phyloP scores from a whole-genome alignment of 2,113 vertebrate genomes.

The Coracopsis vasa region DNA sequence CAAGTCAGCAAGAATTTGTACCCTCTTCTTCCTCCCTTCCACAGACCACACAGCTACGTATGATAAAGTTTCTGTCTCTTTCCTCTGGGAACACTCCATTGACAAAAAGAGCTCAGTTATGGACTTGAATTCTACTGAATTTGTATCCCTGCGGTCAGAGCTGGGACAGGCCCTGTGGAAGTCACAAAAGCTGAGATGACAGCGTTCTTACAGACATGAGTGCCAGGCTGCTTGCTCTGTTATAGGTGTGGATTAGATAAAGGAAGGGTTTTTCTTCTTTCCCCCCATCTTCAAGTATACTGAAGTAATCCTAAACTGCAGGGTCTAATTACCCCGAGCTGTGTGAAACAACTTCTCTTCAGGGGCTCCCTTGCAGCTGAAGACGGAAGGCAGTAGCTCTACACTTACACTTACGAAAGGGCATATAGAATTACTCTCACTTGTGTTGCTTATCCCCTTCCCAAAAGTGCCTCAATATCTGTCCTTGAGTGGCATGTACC shows the following conservation, averaged over 20 bases:
- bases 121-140: background rate
- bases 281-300: background rate
- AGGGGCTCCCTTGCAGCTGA: background rate
- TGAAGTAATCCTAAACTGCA: background rate
- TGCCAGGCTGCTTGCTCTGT: background rate
- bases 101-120: background rate
- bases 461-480: slow-evolving; percentile 63
- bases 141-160: background rate
- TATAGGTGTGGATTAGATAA: background rate
- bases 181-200: background rate
- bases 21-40: background rate
- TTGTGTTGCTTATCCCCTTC: slow-evolving; percentile 18
- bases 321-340: accelerated
- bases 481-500: slow-evolving; percentile 52
- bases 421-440: background rate
- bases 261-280: background rate
- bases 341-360: accelerated
- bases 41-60: background rate
- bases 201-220: accelerated
- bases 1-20: background rate
- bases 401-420: background rate
- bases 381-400: background rate
- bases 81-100: background rate
- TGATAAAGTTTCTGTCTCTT: background rate
- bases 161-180: background rate